These are phyloP conservation scores for Protaetia brevitarsis DNA, from an alignment of 1,140 invertebrate genomes.

Conservation along the genomic window DNA sequence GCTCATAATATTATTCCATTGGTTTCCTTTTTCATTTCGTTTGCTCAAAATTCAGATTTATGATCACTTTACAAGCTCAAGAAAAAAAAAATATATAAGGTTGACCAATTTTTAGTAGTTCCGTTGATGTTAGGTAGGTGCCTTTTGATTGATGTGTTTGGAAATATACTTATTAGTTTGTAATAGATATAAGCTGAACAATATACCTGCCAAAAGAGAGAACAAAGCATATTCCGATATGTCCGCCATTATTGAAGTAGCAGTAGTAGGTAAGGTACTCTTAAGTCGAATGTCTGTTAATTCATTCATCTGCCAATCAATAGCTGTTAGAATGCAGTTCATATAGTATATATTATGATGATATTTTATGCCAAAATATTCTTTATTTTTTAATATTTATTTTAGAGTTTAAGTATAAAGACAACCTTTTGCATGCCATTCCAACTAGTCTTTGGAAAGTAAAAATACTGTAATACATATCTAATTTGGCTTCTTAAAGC, in stretches of 20 bases:
- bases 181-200: not conserved
- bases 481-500: not conserved
- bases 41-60: no score
- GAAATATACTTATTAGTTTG: not conserved
- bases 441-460: not conserved
- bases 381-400: not conserved
- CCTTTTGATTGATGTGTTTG: not conserved
- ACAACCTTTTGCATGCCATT: not conserved
- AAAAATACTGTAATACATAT: not conserved
- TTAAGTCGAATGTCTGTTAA: slow-evolving; percentile 11
- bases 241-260: slow-evolving; percentile 4
- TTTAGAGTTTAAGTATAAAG: not conserved
- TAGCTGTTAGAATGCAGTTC: not conserved
- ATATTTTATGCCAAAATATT: slow-evolving; percentile 10
- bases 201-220: slow-evolving; percentile 9
- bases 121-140: not conserved
- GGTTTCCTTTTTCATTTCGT: not conserved
- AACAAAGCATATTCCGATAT: not conserved
- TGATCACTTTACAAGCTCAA: no score
- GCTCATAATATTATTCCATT: not conserved
- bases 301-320: not conserved
- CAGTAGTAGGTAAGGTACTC: not conserved
- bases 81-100: not conserved
- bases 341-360: not conserved
- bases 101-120: slow-evolving; percentile 5